Evolutionary conservation across 2,797 vertebrate genomes (phyloP), one percentile per base, ranked within the genome.

Genomic region (Phrynocephalus forsythii): DNA sequence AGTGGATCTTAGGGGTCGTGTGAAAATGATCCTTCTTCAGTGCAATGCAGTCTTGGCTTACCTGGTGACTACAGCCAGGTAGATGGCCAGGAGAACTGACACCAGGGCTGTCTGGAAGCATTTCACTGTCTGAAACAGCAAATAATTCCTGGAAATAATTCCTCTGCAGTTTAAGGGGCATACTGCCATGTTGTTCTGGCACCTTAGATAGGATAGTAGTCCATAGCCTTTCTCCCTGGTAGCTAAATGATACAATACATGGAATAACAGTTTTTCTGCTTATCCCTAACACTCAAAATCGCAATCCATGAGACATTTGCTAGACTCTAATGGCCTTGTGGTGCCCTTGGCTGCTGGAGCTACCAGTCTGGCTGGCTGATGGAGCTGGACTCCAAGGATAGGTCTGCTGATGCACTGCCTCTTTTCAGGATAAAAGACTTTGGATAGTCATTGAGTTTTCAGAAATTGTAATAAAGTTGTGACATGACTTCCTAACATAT

Each of bases 391-490:
- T 76, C 20, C 60, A 38, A 30, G 56, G 11, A 30, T 20, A 18
- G 26, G 38, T 44, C 30, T 75, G 33, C 56, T 69, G n/a, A 68
- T n/a, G 67, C 30, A 33, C 78, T 15, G 71, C 44, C 73, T 1
- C 38, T 30, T 33, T 22, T 52, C 66, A 63, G 52, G 79, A 56
- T 60, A 6, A 6, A 63, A 33, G 71, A 33, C 33, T 22, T 38
- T 77, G 87, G 83, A 79, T 77, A 79, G 86, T 66, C 60, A 15
- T 20, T 38, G 72, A 79, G 78, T 76, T 52, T 44, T 75, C 48
- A 68, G 68, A 44, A 44, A 26, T 90, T 84, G 71, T 71, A 79
- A 56, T 13, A 67, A 33, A 72, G 24, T 78, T 28, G 24, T 56
- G 67, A 24, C 56, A 28, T 73, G 30, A 26, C 22, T 22, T 28